A percentile compares a stretch with the other conserved stretches of the same genome.
phyloP scores from a whole-genome alignment of 2,113 vertebrate species.

The Centropus bengalensis region DNA sequence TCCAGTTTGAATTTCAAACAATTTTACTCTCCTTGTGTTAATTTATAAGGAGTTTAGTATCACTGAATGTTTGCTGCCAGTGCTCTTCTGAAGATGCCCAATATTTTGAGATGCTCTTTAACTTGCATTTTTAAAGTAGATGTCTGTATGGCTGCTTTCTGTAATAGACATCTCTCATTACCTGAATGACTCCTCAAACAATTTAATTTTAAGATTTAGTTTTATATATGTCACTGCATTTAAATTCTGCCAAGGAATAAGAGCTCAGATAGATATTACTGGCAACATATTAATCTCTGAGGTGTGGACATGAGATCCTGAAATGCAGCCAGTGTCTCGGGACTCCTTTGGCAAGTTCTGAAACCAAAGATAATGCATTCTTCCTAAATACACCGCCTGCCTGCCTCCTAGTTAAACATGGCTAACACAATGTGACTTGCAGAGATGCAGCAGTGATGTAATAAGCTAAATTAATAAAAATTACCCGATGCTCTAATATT shows the following conservation, averaged over 20 bases:
- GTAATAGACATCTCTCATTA: not conserved
- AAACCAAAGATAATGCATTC: not conserved
- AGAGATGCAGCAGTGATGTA: not conserved
- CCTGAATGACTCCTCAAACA: not conserved
- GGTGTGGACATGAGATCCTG: not conserved
- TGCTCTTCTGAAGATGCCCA: not conserved
- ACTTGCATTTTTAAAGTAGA: not conserved
- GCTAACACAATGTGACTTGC: not conserved
- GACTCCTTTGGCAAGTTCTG: not conserved
- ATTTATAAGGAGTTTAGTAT: not conserved
- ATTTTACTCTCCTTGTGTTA: not conserved
- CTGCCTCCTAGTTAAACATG: not conserved
- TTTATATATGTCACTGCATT: constrained; percentile 29
- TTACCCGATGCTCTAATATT: not conserved
- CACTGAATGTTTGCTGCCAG: not conserved
- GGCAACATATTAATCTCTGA: constrained; percentile 55
- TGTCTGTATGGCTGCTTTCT: not conserved
- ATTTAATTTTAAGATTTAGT: constrained; percentile 50
- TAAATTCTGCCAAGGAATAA: constrained; percentile 60
- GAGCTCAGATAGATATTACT: constrained; percentile 39
- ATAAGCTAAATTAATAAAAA: constrained; percentile 13
- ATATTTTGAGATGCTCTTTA: not conserved
- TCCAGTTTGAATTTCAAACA: not conserved
- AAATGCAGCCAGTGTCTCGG: constrained; percentile 29
- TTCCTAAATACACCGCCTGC: not conserved